Evolutionary conservation across 2,113 vertebrate genomes (phyloP), one percentile per base, ranked within the genome.

Genomic region (Rhynchomys soricoides): DNA sequence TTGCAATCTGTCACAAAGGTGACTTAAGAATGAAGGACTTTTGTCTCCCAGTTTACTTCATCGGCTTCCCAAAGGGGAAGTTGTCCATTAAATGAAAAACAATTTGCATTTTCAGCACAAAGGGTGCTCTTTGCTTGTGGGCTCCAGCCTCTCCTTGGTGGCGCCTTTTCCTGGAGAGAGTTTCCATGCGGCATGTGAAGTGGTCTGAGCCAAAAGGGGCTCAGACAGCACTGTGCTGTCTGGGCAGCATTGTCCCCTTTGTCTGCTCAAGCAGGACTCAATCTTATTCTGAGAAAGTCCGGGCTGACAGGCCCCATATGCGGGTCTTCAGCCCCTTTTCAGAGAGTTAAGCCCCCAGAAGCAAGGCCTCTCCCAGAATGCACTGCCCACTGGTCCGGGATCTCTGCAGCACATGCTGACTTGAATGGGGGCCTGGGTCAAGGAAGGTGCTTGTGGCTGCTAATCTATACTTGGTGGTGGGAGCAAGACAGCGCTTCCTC

Each of bases 91-190:
- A 97, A 96, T 86, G 40, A 12, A 88, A 92, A 95, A 52, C 1
- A 12, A 97, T 88, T 97, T 97, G 74, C 57, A 94, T 97, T 97
- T 97, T 88, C 57, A 95, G 83, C 90, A 98, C 92, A 96, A 98
- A 97, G 86, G 77, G 55, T 62, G 45, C 16, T 74, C 50, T 97
- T 91, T 95, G 79, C 85, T 40, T 92, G 71, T 85, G 59, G 29
- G 29, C 90, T 94, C 70, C 48, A 95, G 78, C 70, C 59, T 50
- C 48, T 95, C 90, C 97, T 34, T 55, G 96, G 97, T 34, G 97
- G 88, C 43, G 83, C 62, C 83, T 68, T 85, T 85, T 86, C 34
- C 83, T 68, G 45, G 64, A 29, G 57, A 64, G 93, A 11, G 81
- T 97, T 95, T 91, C 95, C 96, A 55, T 37, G 45, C n/a, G 89